phyloP scores from a whole-genome alignment of 2,888 invertebrate species.

The Aphrophora alni region DNA sequence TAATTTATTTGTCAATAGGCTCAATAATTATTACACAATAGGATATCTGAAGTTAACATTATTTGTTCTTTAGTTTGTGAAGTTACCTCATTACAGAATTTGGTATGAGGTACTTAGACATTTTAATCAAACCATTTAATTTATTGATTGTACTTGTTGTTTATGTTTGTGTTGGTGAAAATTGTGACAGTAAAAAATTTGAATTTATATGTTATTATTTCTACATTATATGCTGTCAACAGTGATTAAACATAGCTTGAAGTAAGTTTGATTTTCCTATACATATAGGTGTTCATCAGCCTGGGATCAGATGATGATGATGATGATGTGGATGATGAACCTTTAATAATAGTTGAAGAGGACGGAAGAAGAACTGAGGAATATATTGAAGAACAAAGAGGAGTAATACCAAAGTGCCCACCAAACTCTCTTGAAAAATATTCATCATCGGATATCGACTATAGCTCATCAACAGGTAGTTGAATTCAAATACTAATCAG shows the following conservation, averaged over 20 bases:
- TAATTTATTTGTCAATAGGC: too few relatives aligned
- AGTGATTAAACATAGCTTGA: neutral
- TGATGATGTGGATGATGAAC: conserved; percentile 43
- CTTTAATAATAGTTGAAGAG: conserved; percentile 55
- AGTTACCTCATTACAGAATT: too few relatives aligned
- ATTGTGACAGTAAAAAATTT: too few relatives aligned
- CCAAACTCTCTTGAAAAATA: conserved; percentile 37
- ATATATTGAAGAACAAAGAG: conserved; percentile 40
- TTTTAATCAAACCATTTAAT: too few relatives aligned
- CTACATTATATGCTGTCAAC: neutral
- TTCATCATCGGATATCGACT: conserved; percentile 38
- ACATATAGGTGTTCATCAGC: conserved; percentile 35
- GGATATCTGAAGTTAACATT: too few relatives aligned
- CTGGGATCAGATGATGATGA: conserved; percentile 52
- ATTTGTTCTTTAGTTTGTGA: too few relatives aligned
- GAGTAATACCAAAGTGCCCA: conserved; percentile 56
- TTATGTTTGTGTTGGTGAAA: too few relatives aligned
- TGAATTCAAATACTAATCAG: neutral
- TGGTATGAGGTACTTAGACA: too few relatives aligned
- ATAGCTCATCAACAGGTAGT: conserved; percentile 25
- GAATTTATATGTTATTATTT: too few relatives aligned
- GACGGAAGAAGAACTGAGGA: conserved; percentile 56
- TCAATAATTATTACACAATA: too few relatives aligned
- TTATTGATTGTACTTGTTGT: too few relatives aligned
- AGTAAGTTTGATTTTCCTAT: neutral